Evolutionary conservation across 2,113 vertebrate species (phyloP), one percentile per base, ranked within the genome.

Genomic region (Cavia aperea): DNA sequence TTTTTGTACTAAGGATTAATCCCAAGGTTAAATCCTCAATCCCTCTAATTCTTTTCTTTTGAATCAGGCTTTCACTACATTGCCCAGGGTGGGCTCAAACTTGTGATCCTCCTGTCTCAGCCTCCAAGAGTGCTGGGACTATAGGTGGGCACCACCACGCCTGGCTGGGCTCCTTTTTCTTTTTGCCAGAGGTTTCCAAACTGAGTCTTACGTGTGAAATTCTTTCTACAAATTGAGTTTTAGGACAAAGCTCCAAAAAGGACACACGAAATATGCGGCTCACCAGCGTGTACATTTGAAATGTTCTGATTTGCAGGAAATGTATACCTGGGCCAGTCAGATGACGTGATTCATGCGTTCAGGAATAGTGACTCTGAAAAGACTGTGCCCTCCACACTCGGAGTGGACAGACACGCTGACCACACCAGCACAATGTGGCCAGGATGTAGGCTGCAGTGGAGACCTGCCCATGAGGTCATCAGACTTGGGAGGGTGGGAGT

Each of bases 171-270:
- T 31, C 29, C 5, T 16, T 66, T 88, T 94, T 16, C 51, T 83
- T 86, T 88, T 88, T 36, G 36, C 78, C 19, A 43, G 51, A 88
- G 15, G 24, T 85, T 88, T 93, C 36, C 68, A 92, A 84, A 89
- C 39, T 73, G 70, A 82, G 21, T 77, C 21, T 86, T 70, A 8
- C 5, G 12, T 79, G 60, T 86, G n/a, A 90, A 90, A 83, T 88
- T 24, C 24, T 84, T 89, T 51, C n/a, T 63, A n/a, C 19, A 62
- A 31, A 49, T 86, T 33, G 51, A 56, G 70, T 62, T 95, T 88
- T 85, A 60, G 18, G 36, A 54, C 21, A 18, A 49, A 78, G 8
- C 29, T 65, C 78, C 66, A 78, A 24, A 5, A 14, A 29, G n/a
- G 51, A 70, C 11, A 26, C 51, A 39, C 39, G 43, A 33, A 3